Evolutionary conservation across 2,113 vertebrate genomes (phyloP).

Genomic region (Rhadina sibilatrix): DNA sequence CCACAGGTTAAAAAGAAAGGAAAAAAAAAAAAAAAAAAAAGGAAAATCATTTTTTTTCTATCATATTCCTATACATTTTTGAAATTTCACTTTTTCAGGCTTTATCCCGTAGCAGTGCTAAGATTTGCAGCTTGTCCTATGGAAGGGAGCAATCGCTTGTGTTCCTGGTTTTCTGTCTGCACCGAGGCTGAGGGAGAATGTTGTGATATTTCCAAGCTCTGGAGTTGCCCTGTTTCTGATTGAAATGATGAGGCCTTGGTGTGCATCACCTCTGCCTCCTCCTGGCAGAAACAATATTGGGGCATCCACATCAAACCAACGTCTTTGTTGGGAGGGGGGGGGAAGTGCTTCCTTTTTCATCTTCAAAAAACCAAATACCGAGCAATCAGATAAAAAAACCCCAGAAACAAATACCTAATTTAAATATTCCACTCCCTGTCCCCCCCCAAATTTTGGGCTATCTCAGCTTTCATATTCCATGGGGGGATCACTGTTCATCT

Average conservation of each 20-base stretch:
- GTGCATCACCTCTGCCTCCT: background rate
- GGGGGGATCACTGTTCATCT: background rate
- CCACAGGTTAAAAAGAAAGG: no score
- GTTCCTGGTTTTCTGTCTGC: background rate
- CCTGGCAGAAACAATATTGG: background rate
- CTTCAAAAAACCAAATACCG: background rate
- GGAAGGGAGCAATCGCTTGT: background rate
- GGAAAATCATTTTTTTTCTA: background rate
- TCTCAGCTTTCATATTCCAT: background rate
- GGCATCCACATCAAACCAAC: background rate
- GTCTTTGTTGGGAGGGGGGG: background rate
- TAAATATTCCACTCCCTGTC: no score
- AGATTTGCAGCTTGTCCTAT: background rate
- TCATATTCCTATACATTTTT: background rate
- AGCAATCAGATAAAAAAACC: background rate
- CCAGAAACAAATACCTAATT: background rate
- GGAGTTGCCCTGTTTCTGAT: background rate
- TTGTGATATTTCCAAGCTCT: background rate
- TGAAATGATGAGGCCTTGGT: rapidly evolving
- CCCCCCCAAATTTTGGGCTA: background rate
- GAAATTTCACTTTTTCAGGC: background rate
- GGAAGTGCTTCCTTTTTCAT: background rate
- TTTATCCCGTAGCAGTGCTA: background rate
- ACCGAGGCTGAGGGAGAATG: background rate
- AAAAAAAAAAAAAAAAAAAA: no score